phyloP scores from a whole-genome alignment of 1,140 invertebrate genomes.

The Macrobrachium nipponense region DNA sequence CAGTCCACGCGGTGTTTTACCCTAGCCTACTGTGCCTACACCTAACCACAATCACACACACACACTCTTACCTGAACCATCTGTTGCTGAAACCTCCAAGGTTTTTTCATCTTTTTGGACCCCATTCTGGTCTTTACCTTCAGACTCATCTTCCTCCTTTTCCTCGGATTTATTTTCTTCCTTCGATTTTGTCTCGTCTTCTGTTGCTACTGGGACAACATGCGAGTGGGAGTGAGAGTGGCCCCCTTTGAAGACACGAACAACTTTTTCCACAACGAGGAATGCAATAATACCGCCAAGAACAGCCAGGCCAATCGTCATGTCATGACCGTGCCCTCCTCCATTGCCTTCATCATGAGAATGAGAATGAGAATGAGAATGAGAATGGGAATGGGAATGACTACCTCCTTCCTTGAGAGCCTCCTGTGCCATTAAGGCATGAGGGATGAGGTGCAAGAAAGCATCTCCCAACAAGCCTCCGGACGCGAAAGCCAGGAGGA shows the following conservation, averaged over 20 bases:
- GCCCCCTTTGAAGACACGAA: constrained; percentile 87
- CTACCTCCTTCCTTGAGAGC: constrained; percentile 66
- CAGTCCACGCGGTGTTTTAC: too few species aligned
- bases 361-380: constrained; percentile 73
- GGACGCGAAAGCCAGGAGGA: constrained; percentile 93
- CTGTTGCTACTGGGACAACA: constrained; percentile 68
- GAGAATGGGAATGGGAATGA: constrained; percentile 72
- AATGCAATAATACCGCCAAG: constrained; percentile 92
- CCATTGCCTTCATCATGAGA: constrained; percentile 70
- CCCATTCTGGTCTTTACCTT: constrained; percentile 43
- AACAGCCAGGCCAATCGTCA: constrained; percentile 89
- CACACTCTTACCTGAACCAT: too few species aligned
- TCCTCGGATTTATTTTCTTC: constrained; percentile 65
- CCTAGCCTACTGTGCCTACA: too few species aligned
- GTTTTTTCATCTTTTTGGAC: constrained; percentile 21
- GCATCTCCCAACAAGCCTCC: constrained; percentile 95
- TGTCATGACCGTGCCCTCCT: constrained; percentile 78
- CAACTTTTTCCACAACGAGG: constrained; percentile 91
- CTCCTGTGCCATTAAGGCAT: constrained; percentile 80
- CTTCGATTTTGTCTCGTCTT: constrained; percentile 70
- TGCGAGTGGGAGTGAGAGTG: constrained; percentile 76
- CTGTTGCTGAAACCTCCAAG: neutral
- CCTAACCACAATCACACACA: too few species aligned
- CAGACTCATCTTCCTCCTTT: constrained; percentile 70
- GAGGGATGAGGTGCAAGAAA: constrained; percentile 96